Conservation (phyloP, 2,797 vertebrate species). For the Fundulus diaphanus region DNA sequence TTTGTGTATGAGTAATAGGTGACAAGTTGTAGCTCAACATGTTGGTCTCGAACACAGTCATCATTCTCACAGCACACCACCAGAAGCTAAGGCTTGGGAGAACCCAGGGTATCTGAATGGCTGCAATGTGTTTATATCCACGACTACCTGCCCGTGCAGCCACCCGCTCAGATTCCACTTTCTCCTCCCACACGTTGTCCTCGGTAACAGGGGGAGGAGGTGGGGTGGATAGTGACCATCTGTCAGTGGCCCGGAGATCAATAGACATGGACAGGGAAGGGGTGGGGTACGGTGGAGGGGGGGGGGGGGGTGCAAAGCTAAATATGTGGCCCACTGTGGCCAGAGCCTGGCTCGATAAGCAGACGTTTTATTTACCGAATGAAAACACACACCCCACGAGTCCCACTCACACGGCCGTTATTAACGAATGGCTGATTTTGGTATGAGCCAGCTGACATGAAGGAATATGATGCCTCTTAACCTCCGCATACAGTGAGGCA, state of each 20-base stretch:
- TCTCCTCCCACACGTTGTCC: slow-evolving; percentile 63
- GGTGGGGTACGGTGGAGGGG: slow-evolving; percentile 21
- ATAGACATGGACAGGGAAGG: slow-evolving; percentile 60
- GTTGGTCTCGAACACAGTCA: slow-evolving; percentile 36
- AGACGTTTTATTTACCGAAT: slow-evolving; percentile 71
- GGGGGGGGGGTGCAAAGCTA: slow-evolving; percentile 65
- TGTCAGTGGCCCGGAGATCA: slow-evolving; percentile 79
- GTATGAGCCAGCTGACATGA: slow-evolving; percentile 36
- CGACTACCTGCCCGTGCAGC: slow-evolving; percentile 63
- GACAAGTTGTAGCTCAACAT: slow-evolving; percentile 38
- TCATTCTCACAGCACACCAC: slow-evolving; percentile 8
- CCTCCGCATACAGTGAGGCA: not conserved
- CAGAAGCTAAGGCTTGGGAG: slow-evolving; percentile 22
- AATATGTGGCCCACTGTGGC: slow-evolving; percentile 74
- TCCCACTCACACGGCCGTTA: slow-evolving; percentile 66
- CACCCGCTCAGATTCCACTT: slow-evolving; percentile 47
- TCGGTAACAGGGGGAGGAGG: slow-evolving; percentile 57
- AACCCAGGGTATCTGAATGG: not conserved
- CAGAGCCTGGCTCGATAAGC: slow-evolving; percentile 67
- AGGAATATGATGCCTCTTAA: not conserved
- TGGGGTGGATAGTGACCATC: slow-evolving; percentile 73
- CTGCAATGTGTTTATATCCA: not conserved
- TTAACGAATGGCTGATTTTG: slow-evolving; percentile 62
- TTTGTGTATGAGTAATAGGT: slow-evolving; percentile 40
- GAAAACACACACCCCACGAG: slow-evolving; percentile 61